A percentile compares a stretch with the other conserved stretches of the same genome.
These are phyloP conservation scores for Drosophila ironensis DNA, from an alignment of 1,140 invertebrate genomes.

Conservation along the genomic window DNA sequence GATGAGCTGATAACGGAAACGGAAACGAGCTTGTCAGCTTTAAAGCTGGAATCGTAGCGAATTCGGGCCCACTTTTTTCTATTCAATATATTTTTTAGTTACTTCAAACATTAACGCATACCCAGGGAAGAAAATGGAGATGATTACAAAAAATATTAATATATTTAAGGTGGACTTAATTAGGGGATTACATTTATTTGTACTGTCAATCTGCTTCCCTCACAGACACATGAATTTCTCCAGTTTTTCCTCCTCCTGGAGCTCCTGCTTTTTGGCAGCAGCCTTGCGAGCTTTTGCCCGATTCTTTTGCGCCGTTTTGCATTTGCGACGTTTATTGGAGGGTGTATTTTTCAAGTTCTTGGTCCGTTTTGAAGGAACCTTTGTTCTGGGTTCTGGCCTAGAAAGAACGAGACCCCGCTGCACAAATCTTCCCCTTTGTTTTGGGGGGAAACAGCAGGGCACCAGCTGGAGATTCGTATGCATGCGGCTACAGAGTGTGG, in stretches of 20 bases:
- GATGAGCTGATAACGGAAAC: conserved; percentile 47
- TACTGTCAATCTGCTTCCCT: not conserved
- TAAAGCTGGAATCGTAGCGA: conserved; percentile 26
- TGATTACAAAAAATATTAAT: not conserved
- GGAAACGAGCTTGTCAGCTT: conserved; percentile 18
- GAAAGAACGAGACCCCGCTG: not conserved
- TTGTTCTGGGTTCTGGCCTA: not conserved
- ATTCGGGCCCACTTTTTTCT: too few species aligned
- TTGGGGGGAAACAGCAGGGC: conserved; percentile 53
- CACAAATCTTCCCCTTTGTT: not conserved
- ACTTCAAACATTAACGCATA: too few species aligned
- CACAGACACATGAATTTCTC: conserved; percentile 57
- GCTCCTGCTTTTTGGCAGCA: conserved; percentile 7
- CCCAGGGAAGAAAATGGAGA: too few species aligned
- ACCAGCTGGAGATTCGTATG: conserved; percentile 49
- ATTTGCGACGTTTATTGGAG: not conserved
- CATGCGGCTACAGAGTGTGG: conserved; percentile 48
- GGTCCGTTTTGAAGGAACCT: not conserved
- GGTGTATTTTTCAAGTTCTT: not conserved
- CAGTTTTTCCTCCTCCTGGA: conserved; percentile 5
- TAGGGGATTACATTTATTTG: not conserved
- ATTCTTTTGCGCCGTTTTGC: not conserved
- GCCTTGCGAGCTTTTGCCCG: not conserved
- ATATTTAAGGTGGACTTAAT: not conserved
- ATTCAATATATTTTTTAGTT: too few species aligned